phyloP scores from a whole-genome alignment of 1,140 invertebrate genomes.

The Leguminivora glycinivorella region DNA sequence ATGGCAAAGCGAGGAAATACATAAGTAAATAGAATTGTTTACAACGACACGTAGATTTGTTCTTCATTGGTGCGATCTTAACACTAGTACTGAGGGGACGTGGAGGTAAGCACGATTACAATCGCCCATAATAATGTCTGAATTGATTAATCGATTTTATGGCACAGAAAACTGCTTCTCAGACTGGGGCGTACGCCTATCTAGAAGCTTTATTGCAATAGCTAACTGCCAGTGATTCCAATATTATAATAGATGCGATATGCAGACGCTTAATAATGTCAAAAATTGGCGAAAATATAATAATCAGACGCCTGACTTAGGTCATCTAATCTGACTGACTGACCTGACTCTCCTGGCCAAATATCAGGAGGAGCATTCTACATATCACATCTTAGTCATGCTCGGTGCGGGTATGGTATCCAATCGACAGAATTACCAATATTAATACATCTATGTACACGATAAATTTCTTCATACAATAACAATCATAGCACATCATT shows the following conservation, averaged over 20 bases:
- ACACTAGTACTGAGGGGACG: constrained; percentile 14
- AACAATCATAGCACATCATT: constrained; percentile 64
- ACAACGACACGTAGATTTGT: constrained; percentile 2
- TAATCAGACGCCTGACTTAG: neutral
- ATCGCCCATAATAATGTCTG: constrained; percentile 7
- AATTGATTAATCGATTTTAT: constrained; percentile 17
- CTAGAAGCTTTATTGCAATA: neutral
- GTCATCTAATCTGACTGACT: neutral
- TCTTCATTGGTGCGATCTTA: constrained; percentile 23
- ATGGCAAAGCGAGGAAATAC: constrained; percentile 22
- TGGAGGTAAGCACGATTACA: neutral
- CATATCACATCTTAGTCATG: neutral
- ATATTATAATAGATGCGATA: neutral
- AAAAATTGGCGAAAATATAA: too few species aligned
- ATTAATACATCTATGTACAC: constrained; percentile 28
- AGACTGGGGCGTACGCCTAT: constrained; percentile 9
- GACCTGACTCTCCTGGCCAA: neutral
- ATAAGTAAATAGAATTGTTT: constrained; percentile 7
- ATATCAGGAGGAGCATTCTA: neutral
- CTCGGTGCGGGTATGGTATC: neutral
- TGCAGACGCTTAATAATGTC: too few species aligned
- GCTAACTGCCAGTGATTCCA: constrained; percentile 4
- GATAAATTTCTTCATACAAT: constrained; percentile 50
- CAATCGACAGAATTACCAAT: constrained; percentile 21
- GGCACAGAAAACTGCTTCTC: constrained; percentile 23